Evolutionary conservation across 2,797 vertebrate genomes (phyloP).

Genomic region (Pteropus rufus): DNA sequence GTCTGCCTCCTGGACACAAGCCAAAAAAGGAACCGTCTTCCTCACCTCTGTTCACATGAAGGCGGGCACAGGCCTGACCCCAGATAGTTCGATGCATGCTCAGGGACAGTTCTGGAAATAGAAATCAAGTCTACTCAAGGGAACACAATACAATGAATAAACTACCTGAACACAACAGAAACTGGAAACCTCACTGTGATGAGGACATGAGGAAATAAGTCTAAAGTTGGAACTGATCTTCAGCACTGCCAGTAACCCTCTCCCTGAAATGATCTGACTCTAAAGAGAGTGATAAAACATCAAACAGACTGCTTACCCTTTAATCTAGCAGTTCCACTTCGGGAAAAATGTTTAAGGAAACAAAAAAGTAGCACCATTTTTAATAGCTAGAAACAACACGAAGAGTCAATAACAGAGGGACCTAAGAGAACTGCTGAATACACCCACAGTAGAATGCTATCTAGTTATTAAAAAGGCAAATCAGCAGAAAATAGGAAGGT

Average conservation of each 20-base stretch:
- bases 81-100: rapidly evolving
- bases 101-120: background rate
- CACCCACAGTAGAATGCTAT: rapidly evolving
- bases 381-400: background rate
- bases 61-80: background rate
- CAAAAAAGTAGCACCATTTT: background rate
- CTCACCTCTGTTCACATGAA: background rate
- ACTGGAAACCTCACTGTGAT: background rate
- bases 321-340: background rate
- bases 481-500: background rate
- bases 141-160: background rate
- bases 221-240: background rate
- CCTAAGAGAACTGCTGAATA: background rate
- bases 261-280: background rate
- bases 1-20: background rate
- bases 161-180: background rate
- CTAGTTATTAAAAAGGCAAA: background rate
- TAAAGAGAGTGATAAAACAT: background rate
- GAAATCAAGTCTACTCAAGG: background rate
- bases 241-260: too few relatives aligned
- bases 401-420: too few relatives aligned
- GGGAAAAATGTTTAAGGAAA: background rate
- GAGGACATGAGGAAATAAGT: background rate
- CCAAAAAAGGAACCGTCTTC: background rate
- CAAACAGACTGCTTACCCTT: background rate